Conservation (phyloP, 64 coral and sea anemone species). For the Montipora capricornis region DNA sequence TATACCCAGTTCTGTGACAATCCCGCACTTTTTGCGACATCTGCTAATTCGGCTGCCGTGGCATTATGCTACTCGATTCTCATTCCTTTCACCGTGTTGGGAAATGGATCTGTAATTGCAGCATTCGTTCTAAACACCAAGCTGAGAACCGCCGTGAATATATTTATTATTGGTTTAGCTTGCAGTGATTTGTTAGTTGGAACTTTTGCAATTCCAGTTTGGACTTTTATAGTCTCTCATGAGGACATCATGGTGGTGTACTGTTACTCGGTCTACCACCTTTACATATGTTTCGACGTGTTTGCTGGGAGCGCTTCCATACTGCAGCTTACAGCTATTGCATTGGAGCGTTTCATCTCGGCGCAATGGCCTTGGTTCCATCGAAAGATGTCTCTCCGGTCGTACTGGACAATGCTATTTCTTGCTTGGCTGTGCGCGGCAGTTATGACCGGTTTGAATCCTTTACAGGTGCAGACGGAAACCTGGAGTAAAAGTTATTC, state of each 20-base stretch:
- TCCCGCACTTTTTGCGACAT: not conserved
- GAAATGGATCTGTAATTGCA: conserved; percentile 69
- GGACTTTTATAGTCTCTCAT: conserved; percentile 53
- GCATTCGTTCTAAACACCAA: conserved; percentile 46
- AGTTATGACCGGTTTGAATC: conserved; percentile 56
- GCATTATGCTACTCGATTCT: conserved; percentile 40
- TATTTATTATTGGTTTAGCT: conserved; percentile 61
- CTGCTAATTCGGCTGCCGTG: not conserved
- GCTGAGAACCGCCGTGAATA: conserved; percentile 65
- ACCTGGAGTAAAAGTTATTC: conserved; percentile 67
- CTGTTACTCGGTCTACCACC: not conserved
- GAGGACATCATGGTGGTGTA: conserved; percentile 11
- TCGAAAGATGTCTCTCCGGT: conserved; percentile 44
- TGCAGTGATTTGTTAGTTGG: conserved; percentile 63
- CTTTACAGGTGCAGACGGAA: conserved; percentile 34
- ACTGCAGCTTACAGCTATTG: conserved; percentile 76
- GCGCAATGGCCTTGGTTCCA: conserved; percentile 73
- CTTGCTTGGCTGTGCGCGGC: conserved; percentile 68
- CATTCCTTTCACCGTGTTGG: conserved; percentile 54
- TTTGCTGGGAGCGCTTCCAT: conserved; percentile 75
- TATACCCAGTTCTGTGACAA: not conserved
- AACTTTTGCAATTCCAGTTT: conserved; percentile 50
- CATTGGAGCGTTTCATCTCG: conserved; percentile 74
- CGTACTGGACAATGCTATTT: conserved; percentile 59
- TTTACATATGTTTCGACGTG: conserved; percentile 71